Percentiles rank a stretch among this genome's conserved stretches.
phyloP scores from a whole-genome alignment of 2,797 vertebrate genomes.

The Arctocebus calabarensis region DNA sequence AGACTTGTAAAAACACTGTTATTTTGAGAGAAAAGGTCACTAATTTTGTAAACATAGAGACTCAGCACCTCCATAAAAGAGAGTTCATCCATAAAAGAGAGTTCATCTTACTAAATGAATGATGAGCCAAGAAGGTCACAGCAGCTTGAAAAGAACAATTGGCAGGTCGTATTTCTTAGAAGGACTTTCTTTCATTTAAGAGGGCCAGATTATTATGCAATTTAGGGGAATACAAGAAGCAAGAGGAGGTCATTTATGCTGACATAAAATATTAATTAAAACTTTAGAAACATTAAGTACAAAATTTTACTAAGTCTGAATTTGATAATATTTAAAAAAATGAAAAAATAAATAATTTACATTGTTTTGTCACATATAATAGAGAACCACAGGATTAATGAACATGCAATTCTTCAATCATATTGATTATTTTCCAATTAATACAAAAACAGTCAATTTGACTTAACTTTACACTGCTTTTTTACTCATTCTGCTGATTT shows the following conservation, averaged over 20 bases:
- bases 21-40: slow-evolving; percentile 65
- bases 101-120: slow-evolving; percentile 74
- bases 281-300: background rate
- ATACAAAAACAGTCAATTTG: background rate
- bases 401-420: background rate
- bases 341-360: background rate
- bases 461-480: background rate
- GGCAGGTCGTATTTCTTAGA: slow-evolving; percentile 66
- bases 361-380: background rate
- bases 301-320: background rate
- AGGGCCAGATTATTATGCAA: slow-evolving; percentile 13
- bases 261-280: slow-evolving; percentile 49
- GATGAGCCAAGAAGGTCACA: slow-evolving; percentile 53
- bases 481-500: background rate
- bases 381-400: background rate
- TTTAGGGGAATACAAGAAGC: slow-evolving; percentile 42
- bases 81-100: slow-evolving; percentile 72
- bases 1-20: slow-evolving; percentile 51
- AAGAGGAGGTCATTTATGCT: background rate
- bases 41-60: slow-evolving; percentile 58
- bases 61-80: slow-evolving; percentile 27
- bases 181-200: slow-evolving; percentile 54
- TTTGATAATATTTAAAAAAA: background rate
- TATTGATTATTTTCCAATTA: background rate
- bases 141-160: slow-evolving; percentile 65